These are phyloP conservation scores for Hylaea fasciaria DNA, from an alignment of 2,888 invertebrate genomes.

Conservation along the genomic window DNA sequence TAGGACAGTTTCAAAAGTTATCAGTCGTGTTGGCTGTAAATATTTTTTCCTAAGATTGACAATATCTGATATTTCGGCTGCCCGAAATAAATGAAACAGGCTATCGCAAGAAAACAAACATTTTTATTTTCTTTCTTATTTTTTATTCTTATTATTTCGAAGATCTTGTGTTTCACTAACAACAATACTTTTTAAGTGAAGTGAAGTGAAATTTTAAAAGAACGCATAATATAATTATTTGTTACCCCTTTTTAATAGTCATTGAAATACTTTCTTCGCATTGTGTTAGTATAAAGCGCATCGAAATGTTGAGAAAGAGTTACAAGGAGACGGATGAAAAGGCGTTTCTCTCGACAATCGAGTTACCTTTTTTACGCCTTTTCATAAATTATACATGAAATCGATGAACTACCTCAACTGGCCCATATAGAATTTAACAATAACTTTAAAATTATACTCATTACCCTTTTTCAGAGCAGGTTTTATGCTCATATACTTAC, in stretches of 20 bases:
- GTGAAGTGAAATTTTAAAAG: not conserved
- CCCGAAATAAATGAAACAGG: constrained; percentile 37
- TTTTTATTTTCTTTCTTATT: constrained; percentile 71
- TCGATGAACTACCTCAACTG: constrained; percentile 8
- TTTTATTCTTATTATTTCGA: not conserved
- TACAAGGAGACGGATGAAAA: constrained; percentile 24
- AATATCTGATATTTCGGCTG: constrained; percentile 52
- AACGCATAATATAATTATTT: not conserved
- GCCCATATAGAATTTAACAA: not conserved
- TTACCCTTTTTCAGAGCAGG: too few relatives aligned
- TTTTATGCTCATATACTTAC: too few relatives aligned
- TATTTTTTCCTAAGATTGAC: constrained; percentile 49
- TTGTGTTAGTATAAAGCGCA: constrained; percentile 19
- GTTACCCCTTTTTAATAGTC: not conserved
- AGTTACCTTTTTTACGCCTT: constrained; percentile 29
- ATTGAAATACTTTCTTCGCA: constrained; percentile 59
- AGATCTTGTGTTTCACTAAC: not conserved
- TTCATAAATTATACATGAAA: constrained; percentile 43
- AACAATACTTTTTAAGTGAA: not conserved
- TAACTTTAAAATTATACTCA: not conserved
- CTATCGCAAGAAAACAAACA: constrained; percentile 46
- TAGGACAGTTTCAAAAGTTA: not conserved
- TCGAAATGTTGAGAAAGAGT: constrained; percentile 52
- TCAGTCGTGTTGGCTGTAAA: not conserved
- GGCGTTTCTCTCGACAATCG: constrained; percentile 7